These are phyloP conservation scores for Etia nguti DNA, from an alignment of 2,113 vertebrate species.

Conservation along the genomic window DNA sequence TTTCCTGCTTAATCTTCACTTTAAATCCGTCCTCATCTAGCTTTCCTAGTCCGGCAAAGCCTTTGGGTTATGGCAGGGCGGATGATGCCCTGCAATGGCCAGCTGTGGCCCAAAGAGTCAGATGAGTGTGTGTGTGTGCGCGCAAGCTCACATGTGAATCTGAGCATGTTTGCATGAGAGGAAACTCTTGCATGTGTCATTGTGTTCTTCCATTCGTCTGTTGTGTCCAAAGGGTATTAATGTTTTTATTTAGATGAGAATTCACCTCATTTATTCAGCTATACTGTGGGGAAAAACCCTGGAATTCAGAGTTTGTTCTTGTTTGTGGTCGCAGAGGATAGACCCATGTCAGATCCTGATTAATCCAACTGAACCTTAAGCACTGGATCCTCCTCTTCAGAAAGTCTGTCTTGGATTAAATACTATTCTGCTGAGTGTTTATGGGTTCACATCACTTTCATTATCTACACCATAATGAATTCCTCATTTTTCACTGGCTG, in stretches of 20 bases:
- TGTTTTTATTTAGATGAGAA: neutral
- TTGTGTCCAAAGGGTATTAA: neutral
- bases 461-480: conserved; percentile 26
- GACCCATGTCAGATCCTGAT: neutral
- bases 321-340: neutral
- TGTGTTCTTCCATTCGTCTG: neutral
- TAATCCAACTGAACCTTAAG: conserved; percentile 1
- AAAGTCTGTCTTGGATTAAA: conserved; percentile 12
- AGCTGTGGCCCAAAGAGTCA: conserved; percentile 45
- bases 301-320: neutral
- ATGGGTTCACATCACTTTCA: conserved; percentile 22
- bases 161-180: neutral
- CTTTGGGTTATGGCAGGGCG: conserved; percentile 14
- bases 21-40: conserved; percentile 61
- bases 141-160: neutral
- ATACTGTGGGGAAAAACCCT: neutral
- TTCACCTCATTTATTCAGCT: neutral
- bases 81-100: conserved; percentile 34
- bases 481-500: conserved; percentile 1
- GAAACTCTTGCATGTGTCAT: neutral
- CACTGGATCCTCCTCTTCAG: neutral
- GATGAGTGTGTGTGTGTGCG: neutral
- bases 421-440: neutral
- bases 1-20: conserved; percentile 61
- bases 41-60: conserved; percentile 37